Base-by-base conservation (phyloP, 1,140 invertebrate genomes). In the Diploscapter pachys region DNA sequence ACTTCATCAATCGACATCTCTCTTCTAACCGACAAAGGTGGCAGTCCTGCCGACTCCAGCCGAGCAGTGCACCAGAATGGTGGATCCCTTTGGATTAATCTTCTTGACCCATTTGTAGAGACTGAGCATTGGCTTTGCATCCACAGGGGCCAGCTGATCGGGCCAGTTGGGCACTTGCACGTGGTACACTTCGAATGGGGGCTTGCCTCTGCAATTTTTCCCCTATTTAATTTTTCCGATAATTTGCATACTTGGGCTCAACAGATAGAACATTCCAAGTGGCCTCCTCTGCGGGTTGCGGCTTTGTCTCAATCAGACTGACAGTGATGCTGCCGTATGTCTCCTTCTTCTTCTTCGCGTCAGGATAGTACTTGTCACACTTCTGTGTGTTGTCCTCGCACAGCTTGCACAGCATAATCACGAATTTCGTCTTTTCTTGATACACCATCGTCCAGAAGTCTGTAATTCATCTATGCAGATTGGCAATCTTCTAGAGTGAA, bases 371-470 rank as follows among this genome's bases (percentile, higher is more conserved):
- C 50, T 66, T 50, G n/a, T 31, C 54, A 62, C 73, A 74, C 51
- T 74, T 74, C 66, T 74, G 65, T 5, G 63, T n/a, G 53, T 69
- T 74, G 8, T 56, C 66, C 13, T 76, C 75, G 4, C 54, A 56
- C 13, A 76, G 57, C 6, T 57, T 62, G 13, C 75, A 76, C 4
- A 76, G 49, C 75, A 76, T 76, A 49, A 76, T 63, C 8, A 76
- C 68, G 6, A 73, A 50, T 11, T 51, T 71, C 5, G 62, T 52
- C 11, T 67, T 72, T 65, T 76, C 75, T 59, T 76, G 75, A 53
- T 65, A 76, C 55, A 71, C 52, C 75, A 76, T 72, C 4, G 51
- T 8, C 75, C 75, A 76, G 48, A 76, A 76, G 63, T 76, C 75
- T n/a, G 48, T 51, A 50, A 66, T 66, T 49, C 31, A 31, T 31